Conservation (phyloP, 2,113 vertebrate species). For the Brienomyrus brachyistius region DNA sequence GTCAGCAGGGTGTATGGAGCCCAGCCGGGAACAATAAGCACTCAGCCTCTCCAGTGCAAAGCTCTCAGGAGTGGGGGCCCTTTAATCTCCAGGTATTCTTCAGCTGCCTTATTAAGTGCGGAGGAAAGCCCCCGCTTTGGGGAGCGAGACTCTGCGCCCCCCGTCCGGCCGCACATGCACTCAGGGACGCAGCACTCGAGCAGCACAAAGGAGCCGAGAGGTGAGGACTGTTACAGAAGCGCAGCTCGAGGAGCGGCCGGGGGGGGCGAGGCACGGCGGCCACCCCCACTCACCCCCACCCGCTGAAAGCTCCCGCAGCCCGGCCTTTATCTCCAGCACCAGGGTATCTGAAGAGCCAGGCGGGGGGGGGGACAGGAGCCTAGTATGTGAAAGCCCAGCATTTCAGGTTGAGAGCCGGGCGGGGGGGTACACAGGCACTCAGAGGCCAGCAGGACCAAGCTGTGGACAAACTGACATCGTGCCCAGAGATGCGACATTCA, state of each 20-base stretch:
- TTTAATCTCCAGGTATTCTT: conserved; percentile 61
- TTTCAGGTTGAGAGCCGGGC: conserved; percentile 31
- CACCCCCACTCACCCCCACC: background rate
- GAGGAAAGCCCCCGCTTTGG: conserved; percentile 29
- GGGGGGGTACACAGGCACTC: conserved; percentile 21
- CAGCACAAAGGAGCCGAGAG: conserved; percentile 22
- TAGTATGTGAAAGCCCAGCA: conserved; percentile 34
- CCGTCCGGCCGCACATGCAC: background rate
- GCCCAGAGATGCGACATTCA: background rate
- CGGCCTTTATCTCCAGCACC: conserved; percentile 34
- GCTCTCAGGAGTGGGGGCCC: conserved; percentile 48
- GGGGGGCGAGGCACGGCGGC: background rate
- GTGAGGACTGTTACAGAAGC: conserved; percentile 6
- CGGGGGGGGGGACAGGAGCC: conserved; percentile 33
- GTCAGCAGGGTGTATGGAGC: conserved; percentile 57
- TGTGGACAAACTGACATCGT: conserved; percentile 32
- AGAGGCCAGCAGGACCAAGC: conserved; percentile 32
- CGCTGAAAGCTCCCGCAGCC: conserved; percentile 12
- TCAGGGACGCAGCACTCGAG: conserved; percentile 20
- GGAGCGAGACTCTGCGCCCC: conserved; percentile 11
- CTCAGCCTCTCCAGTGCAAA: conserved; percentile 36
- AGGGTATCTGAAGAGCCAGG: conserved; percentile 30
- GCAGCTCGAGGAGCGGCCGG: background rate
- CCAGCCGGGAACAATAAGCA: conserved; percentile 40
- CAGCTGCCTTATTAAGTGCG: conserved; percentile 54